Base-by-base conservation (phyloP, 2,888 invertebrate genomes). In the Acleris emargana region DNA sequence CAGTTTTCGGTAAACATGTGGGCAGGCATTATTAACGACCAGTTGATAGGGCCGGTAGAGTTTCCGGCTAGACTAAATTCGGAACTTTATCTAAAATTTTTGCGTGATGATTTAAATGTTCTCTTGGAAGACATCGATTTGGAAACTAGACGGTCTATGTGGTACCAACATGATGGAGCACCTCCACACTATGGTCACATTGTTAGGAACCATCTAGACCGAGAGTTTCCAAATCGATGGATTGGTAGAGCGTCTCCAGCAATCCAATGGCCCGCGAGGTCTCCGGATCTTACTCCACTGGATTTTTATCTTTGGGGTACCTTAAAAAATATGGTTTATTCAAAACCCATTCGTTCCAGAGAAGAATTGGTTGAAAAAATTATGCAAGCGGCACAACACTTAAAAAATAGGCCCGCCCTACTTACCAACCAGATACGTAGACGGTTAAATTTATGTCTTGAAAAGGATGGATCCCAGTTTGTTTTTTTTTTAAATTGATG, bases 131-230 rank as follows among this genome's bases (percentile, higher is more conserved):
- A 55, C 43, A 55, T 55, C 22, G 43, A 55, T 55, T 22, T 55
- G 43, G 55, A 55, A 25, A 42, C 43, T 55, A 17, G 43, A 45
- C 42, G 55, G 42, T 55, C 20, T 16, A 42, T 55, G 42, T 42
- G 55, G 55, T 55, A 22, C 42, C 55, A 55, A 43, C 55, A 55
- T 38, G 42, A 55, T 22, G 55, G 55, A 20, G 55, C 45, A 42
- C 45, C 43, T 17, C 54, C 54, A 11, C 43, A 55, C n/a, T 20
- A 55, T 55, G 55, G 43, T 55, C 18, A 38, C 9, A 17, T 53
- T 9, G 17, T 18, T 18, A 20, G 20, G 20, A 20, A 20, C 20
- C 20, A 20, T 20, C 20, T 20, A 20, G 20, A 20, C 20, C 20
- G 32, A 38, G 38, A 53, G 38, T 53, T 53, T 53, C 17, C 45